Evolutionary conservation across 2,113 vertebrate genomes (phyloP).

Genomic region (Balaeniceps rex): DNA sequence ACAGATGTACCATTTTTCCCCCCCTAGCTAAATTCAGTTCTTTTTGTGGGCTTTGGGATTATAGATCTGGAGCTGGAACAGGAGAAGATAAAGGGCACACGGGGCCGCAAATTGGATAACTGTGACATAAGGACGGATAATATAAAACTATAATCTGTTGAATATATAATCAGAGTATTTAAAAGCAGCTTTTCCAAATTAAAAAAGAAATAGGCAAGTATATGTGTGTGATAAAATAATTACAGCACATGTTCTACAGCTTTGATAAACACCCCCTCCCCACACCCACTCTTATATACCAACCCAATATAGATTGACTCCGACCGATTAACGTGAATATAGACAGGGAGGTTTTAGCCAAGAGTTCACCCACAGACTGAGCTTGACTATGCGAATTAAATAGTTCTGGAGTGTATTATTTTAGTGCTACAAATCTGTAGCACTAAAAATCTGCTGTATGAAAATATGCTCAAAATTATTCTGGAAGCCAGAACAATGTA

Average conservation of each 20-base stretch:
- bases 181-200: constrained; percentile 56
- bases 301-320: background rate
- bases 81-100: background rate
- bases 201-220: constrained; percentile 3
- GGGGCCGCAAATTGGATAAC: background rate
- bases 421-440: background rate
- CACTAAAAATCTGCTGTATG: background rate
- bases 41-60: constrained; percentile 1
- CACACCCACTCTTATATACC: background rate
- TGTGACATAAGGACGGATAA: background rate
- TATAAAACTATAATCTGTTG: constrained; percentile 10
- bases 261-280: background rate
- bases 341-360: background rate
- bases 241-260: background rate
- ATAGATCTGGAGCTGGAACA: background rate
- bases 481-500: constrained; percentile 10
- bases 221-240: background rate
- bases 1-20: background rate
- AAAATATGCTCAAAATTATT: constrained; percentile 28
- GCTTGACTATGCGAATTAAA: background rate
- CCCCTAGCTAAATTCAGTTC: background rate
- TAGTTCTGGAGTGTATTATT: background rate
- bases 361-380: background rate
- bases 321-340: background rate
- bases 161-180: constrained; percentile 10